These are phyloP conservation scores for Marasmarcha lunaedactyla DNA, from an alignment of 2,888 invertebrate genomes.

Conservation along the genomic window DNA sequence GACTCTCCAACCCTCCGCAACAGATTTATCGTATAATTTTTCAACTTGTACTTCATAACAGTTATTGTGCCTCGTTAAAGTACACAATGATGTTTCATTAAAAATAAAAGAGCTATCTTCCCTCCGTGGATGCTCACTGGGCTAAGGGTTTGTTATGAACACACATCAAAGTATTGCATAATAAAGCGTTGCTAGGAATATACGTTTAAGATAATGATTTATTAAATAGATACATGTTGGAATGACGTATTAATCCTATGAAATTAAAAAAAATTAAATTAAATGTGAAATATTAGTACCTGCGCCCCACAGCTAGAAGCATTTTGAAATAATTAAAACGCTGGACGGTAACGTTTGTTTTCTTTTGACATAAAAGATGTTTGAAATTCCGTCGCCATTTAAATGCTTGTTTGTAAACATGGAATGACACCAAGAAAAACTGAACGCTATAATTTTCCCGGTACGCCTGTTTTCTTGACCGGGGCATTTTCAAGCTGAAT, in stretches of 20 bases:
- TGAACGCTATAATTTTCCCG: conserved; percentile 36
- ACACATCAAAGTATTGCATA: too few species aligned
- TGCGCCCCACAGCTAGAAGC: conserved; percentile 10
- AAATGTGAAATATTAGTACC: too few species aligned
- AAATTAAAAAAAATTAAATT: too few species aligned
- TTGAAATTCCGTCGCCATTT: conserved; percentile 58
- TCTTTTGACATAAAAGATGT: conserved; percentile 41
- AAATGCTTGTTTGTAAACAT: conserved; percentile 58
- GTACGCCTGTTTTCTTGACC: conserved; percentile 35
- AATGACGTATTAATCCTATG: too few species aligned
- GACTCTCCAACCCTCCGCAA: conserved; percentile 13
- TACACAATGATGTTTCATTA: conserved; percentile 32
- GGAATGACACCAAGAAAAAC: conserved; percentile 32
- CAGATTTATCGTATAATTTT: conserved; percentile 15
- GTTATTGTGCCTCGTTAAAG: conserved; percentile 26
- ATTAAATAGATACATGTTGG: too few species aligned
- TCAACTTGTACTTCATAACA: conserved; percentile 15
- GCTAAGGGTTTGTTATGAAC: background rate
- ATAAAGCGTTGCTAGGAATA: too few species aligned
- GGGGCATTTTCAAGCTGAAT: conserved; percentile 8
- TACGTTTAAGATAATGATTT: too few species aligned
- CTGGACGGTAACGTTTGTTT: conserved; percentile 26
- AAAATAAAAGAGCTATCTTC: conserved; percentile 26
- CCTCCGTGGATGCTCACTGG: conserved; percentile 9
- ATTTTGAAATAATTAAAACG: conserved; percentile 9